These are phyloP conservation scores for Megatriorchis doriae DNA, from an alignment of 2,113 vertebrate species.

Conservation along the genomic window DNA sequence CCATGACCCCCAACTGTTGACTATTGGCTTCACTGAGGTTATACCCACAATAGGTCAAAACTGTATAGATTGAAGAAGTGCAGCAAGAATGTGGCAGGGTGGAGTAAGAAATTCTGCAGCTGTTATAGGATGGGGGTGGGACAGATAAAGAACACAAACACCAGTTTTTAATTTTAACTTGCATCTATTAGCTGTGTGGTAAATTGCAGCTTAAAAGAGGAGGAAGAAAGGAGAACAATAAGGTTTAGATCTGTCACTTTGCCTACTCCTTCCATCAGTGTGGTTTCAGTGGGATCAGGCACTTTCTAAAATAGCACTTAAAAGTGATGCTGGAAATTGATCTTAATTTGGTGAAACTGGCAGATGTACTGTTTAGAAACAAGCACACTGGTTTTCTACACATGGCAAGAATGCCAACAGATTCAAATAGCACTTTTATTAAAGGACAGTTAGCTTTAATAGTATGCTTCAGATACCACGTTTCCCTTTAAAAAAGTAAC, in stretches of 20 bases:
- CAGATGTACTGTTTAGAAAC: not conserved
- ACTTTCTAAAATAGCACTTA: conserved; percentile 8
- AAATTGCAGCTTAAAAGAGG: conserved; percentile 32
- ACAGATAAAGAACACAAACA: not conserved
- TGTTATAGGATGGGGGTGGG: conserved; percentile 11
- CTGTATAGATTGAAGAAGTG: not conserved
- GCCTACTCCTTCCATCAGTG: conserved; percentile 1
- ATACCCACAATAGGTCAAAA: not conserved
- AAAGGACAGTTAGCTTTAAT: not conserved
- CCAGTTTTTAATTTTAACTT: conserved; percentile 49
- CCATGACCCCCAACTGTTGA: not conserved
- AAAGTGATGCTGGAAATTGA: not conserved
- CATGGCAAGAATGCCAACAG: not conserved
- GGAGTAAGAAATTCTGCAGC: conserved; percentile 21
- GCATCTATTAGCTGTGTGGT: conserved; percentile 37
- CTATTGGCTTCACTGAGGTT: not conserved
- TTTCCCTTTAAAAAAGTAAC: not conserved
- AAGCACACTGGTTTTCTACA: not conserved
- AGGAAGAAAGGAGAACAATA: conserved; percentile 38
- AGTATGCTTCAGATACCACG: not conserved
- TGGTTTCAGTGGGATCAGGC: conserved; percentile 23
- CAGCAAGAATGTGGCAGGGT: not conserved
- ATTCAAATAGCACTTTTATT: not conserved
- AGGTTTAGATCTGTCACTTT: conserved; percentile 46
- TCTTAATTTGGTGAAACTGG: not conserved